These are phyloP conservation scores for Charina bottae DNA, from an alignment of 2,113 vertebrate species.

Conservation along the genomic window DNA sequence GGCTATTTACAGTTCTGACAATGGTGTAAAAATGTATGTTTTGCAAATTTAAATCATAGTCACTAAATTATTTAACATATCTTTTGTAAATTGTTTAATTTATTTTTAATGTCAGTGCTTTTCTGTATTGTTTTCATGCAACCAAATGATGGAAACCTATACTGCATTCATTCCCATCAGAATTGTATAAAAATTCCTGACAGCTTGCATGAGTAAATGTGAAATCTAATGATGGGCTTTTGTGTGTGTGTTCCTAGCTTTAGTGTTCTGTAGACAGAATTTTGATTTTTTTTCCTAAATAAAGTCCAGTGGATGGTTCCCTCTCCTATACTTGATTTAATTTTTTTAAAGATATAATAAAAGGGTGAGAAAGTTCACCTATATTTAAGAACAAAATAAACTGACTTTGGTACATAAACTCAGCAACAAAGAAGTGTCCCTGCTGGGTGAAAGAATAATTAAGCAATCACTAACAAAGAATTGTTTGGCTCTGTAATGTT, in stretches of 20 bases:
- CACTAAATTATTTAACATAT: slow-evolving; percentile 69
- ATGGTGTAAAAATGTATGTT: slow-evolving; percentile 70
- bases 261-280: slow-evolving; percentile 65
- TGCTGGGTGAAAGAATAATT: background rate
- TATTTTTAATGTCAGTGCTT: slow-evolving; percentile 74
- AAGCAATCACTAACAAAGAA: background rate
- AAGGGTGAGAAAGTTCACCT: background rate
- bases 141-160: slow-evolving; percentile 45
- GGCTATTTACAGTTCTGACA: slow-evolving; percentile 70
- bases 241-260: slow-evolving; percentile 70
- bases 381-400: background rate
- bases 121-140: slow-evolving; percentile 57
- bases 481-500: background rate
- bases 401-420: background rate
- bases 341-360: slow-evolving; percentile 18
- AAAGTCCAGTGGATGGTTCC: slow-evolving; percentile 61
- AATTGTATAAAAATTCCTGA: slow-evolving; percentile 64
- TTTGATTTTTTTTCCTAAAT: slow-evolving; percentile 67
- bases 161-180: slow-evolving; percentile 62
- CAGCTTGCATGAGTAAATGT: slow-evolving; percentile 70
- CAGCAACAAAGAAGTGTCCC: background rate
- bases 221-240: slow-evolving; percentile 61
- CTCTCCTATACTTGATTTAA: background rate
- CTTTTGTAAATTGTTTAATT: slow-evolving; percentile 80
- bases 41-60: slow-evolving; percentile 70